Evolutionary conservation across 37 sponge, comb jelly and placozoan genomes (phyloP).

Genomic region (Cliona cf. orientalis): DNA sequence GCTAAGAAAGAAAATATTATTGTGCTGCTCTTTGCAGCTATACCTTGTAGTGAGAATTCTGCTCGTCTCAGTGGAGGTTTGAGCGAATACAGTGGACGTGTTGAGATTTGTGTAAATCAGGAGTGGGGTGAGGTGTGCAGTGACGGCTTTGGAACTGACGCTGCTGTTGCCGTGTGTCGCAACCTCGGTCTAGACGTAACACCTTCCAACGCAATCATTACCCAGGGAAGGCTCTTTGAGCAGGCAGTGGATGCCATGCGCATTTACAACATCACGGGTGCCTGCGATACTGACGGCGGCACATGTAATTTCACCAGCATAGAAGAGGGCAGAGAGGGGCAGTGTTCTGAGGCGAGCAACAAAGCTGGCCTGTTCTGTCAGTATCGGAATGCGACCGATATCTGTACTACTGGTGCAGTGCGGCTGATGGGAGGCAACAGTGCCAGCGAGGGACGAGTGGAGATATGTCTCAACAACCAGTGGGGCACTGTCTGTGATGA

Average conservation of each 20-base stretch:
- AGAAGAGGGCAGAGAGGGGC: no score
- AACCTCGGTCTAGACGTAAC: background rate
- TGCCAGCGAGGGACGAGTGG: constrained; percentile 13
- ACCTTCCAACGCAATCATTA: background rate
- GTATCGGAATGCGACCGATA: no score
- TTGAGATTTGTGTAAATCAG: constrained; percentile 36
- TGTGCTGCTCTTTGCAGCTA: background rate
- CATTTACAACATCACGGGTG: no score
- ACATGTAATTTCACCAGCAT: no score
- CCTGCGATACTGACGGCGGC: no score
- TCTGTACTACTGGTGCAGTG: constrained; percentile 17
- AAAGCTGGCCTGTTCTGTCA: no score
- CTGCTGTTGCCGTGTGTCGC: constrained; percentile 7
- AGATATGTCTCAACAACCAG: background rate
- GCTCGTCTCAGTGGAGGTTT: constrained; percentile 14
- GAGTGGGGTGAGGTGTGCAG: constrained; percentile 43
- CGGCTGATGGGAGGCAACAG: constrained; percentile 1
- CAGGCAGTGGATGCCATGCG: no score
- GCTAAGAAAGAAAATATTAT: background rate
- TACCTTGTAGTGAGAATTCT: constrained; percentile 1
- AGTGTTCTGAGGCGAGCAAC: no score
- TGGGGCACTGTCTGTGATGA: constrained; percentile 64
- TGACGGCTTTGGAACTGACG: constrained; percentile 2
- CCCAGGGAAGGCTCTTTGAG: background rate
- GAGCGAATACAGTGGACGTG: background rate